Evolutionary conservation across 2,797 vertebrate genomes (phyloP).

Genomic region (Psittacula derbiana): DNA sequence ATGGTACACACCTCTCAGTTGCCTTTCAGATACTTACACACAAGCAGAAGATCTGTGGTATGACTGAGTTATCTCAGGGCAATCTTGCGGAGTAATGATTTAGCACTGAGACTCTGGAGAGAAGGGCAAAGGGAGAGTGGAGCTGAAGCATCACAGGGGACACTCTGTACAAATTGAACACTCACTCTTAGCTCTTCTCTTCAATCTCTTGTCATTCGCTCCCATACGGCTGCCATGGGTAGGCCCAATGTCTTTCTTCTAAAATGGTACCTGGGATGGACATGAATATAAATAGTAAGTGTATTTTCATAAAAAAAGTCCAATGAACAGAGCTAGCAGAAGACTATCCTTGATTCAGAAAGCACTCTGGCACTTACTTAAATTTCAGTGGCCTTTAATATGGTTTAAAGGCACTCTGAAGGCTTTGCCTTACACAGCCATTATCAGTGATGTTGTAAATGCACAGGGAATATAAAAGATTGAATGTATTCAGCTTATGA

Average conservation of each 20-base stretch:
- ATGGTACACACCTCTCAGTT: not conserved
- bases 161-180: not conserved
- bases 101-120: not conserved
- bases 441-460: not conserved
- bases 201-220: not conserved
- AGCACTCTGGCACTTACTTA: not conserved
- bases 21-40: not conserved
- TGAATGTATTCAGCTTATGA: not conserved
- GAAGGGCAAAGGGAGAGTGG: not conserved
- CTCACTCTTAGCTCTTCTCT: not conserved
- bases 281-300: not conserved
- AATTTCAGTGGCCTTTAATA: not conserved
- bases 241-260: not conserved
- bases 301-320: not conserved
- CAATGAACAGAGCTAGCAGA: not conserved
- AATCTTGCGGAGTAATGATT: not conserved
- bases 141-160: not conserved
- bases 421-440: not conserved
- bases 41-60: not conserved
- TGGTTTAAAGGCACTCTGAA: not conserved
- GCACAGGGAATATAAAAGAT: not conserved
- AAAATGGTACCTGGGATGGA: not conserved
- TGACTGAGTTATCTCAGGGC: not conserved
- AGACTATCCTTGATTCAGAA: not conserved
- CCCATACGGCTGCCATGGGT: not conserved